These are phyloP conservation scores for Salvelinus alpinus DNA, from an alignment of 2,113 vertebrate species.

Conservation along the genomic window DNA sequence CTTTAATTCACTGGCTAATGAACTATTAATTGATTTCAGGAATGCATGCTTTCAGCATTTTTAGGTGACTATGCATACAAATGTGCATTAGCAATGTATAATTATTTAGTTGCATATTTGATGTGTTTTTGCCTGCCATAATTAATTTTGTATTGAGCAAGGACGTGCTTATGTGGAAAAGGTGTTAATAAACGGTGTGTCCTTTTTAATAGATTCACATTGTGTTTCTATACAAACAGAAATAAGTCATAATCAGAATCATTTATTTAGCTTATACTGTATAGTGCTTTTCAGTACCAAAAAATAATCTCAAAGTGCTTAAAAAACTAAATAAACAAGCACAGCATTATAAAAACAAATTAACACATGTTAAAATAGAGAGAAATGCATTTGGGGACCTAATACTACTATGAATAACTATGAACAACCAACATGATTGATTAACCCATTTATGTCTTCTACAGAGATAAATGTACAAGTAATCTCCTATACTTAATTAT, in stretches of 20 bases:
- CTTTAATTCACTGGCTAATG: conserved; percentile 3
- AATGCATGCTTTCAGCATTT: background rate
- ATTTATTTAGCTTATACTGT: background rate
- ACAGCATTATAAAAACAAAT: background rate
- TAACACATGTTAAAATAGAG: background rate
- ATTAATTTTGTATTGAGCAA: background rate
- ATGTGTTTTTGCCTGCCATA: background rate
- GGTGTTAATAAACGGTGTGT: background rate
- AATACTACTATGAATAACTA: background rate
- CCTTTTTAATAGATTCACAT: background rate
- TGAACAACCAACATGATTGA: no score
- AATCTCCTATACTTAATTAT: no score
- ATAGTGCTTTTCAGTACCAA: background rate
- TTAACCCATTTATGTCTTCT: no score
- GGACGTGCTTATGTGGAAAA: background rate
- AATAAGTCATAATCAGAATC: background rate
- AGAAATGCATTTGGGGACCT: background rate
- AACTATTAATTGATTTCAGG: conserved; percentile 8
- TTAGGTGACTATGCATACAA: background rate
- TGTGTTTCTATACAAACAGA: background rate
- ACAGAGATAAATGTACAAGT: no score
- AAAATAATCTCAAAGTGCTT: no score
- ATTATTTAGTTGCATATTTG: conserved; percentile 3
- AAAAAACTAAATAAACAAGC: no score
- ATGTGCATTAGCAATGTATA: conserved; percentile 3